Evolutionary conservation across 2,113 vertebrate species (phyloP).

Genomic region (Macquaria australasica): DNA sequence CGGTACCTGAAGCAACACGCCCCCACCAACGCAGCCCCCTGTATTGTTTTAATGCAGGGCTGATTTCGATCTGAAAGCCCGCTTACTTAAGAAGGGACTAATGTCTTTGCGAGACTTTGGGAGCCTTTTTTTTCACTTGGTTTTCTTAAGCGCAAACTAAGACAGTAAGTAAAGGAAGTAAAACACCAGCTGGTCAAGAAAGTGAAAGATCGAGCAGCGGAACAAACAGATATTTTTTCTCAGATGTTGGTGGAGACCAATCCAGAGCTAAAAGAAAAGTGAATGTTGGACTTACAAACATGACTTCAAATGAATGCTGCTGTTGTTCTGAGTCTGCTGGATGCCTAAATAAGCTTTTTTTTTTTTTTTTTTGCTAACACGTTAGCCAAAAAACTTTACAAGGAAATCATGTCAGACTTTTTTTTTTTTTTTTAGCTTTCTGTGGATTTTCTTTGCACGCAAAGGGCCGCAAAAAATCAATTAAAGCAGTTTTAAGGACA

Average conservation of each 20-base stretch:
- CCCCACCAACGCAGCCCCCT: too few relatives aligned
- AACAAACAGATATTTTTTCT: not conserved
- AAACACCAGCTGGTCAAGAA: not conserved
- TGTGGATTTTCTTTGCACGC: not conserved
- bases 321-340: not conserved
- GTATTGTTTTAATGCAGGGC: too few relatives aligned
- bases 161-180: too few relatives aligned
- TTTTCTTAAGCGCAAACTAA: too few relatives aligned
- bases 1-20: too few relatives aligned
- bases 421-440: not conserved
- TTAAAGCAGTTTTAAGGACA: not conserved
- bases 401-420: not conserved
- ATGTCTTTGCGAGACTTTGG: too few relatives aligned
- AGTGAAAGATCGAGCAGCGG: not conserved
- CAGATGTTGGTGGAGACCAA: not conserved
- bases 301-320: not conserved
- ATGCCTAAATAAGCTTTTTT: too few relatives aligned
- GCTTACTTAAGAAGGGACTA: too few relatives aligned
- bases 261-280: not conserved
- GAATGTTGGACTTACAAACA: not conserved
- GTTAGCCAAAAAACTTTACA: not conserved
- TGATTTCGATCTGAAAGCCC: too few relatives aligned
- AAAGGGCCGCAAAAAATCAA: not conserved
- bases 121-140: too few relatives aligned
- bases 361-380: not conserved